Base-by-base conservation (phyloP, 2,888 invertebrate species). In the Hartigia nigra region DNA sequence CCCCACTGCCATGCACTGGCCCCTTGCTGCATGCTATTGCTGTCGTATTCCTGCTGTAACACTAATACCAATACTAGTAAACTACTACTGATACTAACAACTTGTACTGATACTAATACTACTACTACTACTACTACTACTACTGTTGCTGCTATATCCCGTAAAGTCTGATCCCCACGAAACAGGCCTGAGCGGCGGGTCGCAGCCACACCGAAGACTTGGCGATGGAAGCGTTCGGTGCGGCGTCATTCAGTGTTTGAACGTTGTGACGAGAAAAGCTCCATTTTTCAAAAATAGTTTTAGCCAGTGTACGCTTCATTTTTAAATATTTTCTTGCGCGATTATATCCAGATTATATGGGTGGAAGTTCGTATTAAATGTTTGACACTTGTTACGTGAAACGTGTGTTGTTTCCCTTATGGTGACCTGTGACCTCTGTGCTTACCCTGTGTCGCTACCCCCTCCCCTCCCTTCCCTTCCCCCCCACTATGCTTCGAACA, bases 1-100 rank as follows among this genome's bases (percentile, higher is more conserved):
- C 77, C 78, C 76, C 34, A 3, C 75, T 76, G 69, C 77, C 35
- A 69, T 74, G 70, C 70, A 55, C 75, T 74, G 77, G 76, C 81
- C 72, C 82, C 23, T 55, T 23, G 55, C 55, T 55, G 55, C 55
- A 9, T 55, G 55, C 55, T 55, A 55, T 55, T 55, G 55, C 55
- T 23, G 55, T 55, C 55, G 55, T 55, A 55, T 55, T 55, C 55
- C 55, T 55, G 9, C 55, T 55, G 55, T 55, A 55, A 23, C 55
- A 55, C 55, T 55, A 23, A 55, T 55, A 55, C 55, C 55, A 55
- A 55, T 55, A 23, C 55, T 55, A 55, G 23, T 55, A 55, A 55
- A 55, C 55, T 55, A 55, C 55, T 23, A 23, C 55, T 23, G 55
- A 55, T 55, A 55, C 55, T 55, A 55, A 55, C 55, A 23, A 23